Evolutionary conservation across 1,140 invertebrate genomes (phyloP).

Genomic region (Drosophila pachea): DNA sequence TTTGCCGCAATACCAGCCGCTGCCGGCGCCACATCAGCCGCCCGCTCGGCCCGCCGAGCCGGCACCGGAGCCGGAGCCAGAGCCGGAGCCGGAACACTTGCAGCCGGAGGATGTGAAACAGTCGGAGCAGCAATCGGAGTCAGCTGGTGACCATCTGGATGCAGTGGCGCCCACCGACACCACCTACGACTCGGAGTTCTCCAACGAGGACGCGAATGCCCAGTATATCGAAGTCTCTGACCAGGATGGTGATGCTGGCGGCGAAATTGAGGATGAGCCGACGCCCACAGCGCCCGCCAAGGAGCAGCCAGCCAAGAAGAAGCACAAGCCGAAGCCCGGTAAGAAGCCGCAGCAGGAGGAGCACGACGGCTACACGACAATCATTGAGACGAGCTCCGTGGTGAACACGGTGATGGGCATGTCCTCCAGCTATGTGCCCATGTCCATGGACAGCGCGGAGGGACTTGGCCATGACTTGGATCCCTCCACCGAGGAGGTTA

Average conservation of each 20-base stretch:
- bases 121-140: conserved; percentile 24
- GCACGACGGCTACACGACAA: conserved; percentile 49
- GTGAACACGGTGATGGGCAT: conserved; percentile 64
- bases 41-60: conserved; percentile 13
- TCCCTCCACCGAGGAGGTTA: conserved; percentile 64
- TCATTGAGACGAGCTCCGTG: conserved; percentile 68
- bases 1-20: conserved; percentile 81
- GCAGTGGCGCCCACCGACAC: conserved; percentile 66
- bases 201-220: conserved; percentile 68
- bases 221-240: conserved; percentile 77
- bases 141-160: conserved; percentile 35
- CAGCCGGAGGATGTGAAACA: conserved; percentile 14
- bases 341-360: conserved; percentile 34
- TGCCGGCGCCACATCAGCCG: conserved; percentile 70
- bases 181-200: conserved; percentile 74
- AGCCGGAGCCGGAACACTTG: conserved; percentile 43
- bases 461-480: conserved; percentile 53
- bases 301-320: conserved; percentile 52
- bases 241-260: conserved; percentile 59
- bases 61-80: too few relatives aligned
- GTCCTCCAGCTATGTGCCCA: conserved; percentile 69
- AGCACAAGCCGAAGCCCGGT: conserved; percentile 58
- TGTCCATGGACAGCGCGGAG: conserved; percentile 70
- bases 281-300: conserved; percentile 21
- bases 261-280: conserved; percentile 56